phyloP scores from a whole-genome alignment of 2,888 invertebrate species.

The Orchestes rusci region DNA sequence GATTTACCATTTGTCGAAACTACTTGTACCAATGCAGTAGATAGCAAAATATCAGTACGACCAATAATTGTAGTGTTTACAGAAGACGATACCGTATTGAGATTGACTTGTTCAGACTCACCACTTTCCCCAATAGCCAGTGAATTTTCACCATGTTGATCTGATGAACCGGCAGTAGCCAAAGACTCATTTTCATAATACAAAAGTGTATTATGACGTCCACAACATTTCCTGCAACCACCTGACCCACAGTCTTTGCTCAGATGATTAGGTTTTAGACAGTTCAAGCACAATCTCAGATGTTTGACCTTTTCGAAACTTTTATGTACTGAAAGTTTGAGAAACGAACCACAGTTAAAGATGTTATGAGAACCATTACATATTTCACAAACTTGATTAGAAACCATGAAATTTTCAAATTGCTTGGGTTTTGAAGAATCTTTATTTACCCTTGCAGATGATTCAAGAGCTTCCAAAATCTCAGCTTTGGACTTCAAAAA shows the following conservation, averaged over 20 bases:
- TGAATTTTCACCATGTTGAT: background rate
- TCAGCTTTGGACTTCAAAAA: constrained; percentile 7
- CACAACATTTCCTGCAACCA: constrained; percentile 4
- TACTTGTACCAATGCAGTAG: constrained; percentile 7
- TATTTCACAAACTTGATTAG: background rate
- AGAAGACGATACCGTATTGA: background rate
- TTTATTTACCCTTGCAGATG: background rate
- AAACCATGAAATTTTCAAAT: background rate
- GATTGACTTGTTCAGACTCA: background rate
- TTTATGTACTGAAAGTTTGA: background rate
- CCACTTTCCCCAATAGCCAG: background rate
- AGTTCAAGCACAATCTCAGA: constrained; percentile 1
- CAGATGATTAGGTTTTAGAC: background rate
- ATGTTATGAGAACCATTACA: constrained; percentile 4
- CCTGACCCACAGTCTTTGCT: background rate
- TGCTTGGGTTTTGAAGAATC: background rate
- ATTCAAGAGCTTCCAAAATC: constrained; percentile 1
- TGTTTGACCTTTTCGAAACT: background rate
- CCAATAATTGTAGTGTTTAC: background rate
- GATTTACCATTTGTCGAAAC: background rate
- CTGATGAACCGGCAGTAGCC: too few species aligned
- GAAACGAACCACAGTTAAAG: background rate
- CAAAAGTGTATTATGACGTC: background rate
- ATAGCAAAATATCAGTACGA: constrained; percentile 1
- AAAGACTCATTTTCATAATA: constrained; percentile 6